phyloP scores from a whole-genome alignment of 2,797 vertebrate species.

The Pogonophryne albipinna region DNA sequence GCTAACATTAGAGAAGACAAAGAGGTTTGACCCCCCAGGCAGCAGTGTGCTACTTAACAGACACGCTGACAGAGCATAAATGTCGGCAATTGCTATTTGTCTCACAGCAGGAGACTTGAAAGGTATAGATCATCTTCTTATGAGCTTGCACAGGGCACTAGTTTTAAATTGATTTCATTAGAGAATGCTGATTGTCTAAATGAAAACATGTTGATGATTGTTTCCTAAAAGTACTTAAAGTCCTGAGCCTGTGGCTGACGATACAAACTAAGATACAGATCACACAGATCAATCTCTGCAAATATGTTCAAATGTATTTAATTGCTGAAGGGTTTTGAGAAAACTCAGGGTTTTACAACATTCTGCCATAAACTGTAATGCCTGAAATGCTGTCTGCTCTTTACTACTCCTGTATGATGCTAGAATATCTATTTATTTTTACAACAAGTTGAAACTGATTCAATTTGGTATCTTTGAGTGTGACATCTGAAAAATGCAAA shows the following conservation, averaged over 20 bases:
- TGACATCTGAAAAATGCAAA: constrained; percentile 39
- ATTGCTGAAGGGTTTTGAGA: constrained; percentile 11
- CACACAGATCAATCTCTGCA: neutral
- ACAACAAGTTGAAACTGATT: constrained; percentile 32
- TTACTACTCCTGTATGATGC: too few relatives aligned
- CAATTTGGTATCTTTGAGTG: constrained; percentile 25
- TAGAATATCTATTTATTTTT: constrained; percentile 24
- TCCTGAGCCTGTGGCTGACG: too few relatives aligned
- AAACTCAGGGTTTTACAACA: constrained; percentile 1
- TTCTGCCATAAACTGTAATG: constrained; percentile 2
- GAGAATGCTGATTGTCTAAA: constrained; percentile 11
- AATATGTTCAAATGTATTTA: constrained; percentile 4
- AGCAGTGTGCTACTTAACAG: constrained; percentile 55
- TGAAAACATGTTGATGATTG: constrained; percentile 6
- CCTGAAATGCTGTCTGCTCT: neutral
- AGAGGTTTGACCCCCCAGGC: constrained; percentile 44
- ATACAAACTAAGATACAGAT: too few relatives aligned
- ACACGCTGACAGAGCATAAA: constrained; percentile 58
- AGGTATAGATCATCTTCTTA: constrained; percentile 55
- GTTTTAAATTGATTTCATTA: constrained; percentile 17
- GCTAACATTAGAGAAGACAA: constrained; percentile 53
- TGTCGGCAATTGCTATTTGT: constrained; percentile 65
- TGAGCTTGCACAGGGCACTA: constrained; percentile 10
- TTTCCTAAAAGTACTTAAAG: constrained; percentile 12
- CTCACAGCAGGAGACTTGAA: constrained; percentile 56